A percentile compares a stretch with the other conserved stretches of the same genome.
Evolutionary conservation across 2,113 vertebrate species (phyloP).

Genomic region (Sprattus sprattus): DNA sequence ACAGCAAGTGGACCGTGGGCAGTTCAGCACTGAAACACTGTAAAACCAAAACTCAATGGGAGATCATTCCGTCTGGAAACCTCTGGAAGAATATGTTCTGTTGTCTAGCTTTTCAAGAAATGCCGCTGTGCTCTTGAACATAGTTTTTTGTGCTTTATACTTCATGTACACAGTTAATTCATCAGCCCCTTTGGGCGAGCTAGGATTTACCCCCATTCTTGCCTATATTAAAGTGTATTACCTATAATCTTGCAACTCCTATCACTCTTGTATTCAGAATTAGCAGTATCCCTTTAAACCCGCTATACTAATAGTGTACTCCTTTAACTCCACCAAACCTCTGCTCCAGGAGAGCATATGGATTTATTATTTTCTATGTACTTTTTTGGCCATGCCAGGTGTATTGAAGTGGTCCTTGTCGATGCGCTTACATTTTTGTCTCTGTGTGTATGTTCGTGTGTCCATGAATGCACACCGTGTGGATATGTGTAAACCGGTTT

Average conservation of each 20-base stretch:
- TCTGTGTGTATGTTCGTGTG: conserved; percentile 18
- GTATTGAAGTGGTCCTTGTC: conserved; percentile 34
- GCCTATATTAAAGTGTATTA: not conserved
- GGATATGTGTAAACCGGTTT: conserved; percentile 1
- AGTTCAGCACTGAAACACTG: not conserved
- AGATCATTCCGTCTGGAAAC: not conserved
- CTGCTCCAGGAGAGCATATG: conserved; percentile 12
- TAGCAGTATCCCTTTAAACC: conserved; percentile 42
- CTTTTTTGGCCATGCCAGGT: conserved; percentile 11
- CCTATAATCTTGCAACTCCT: not conserved
- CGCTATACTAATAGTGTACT: conserved; percentile 4
- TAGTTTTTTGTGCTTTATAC: not conserved
- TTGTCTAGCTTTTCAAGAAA: not conserved
- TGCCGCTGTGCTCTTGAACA: conserved; percentile 22
- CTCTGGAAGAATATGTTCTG: not conserved
- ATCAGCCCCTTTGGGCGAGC: not conserved
- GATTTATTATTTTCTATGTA: conserved; percentile 14
- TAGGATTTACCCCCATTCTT: not conserved
- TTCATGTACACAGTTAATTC: not conserved
- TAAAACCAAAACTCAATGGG: not conserved
- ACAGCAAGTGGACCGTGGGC: not conserved
- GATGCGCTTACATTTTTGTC: conserved; percentile 1
- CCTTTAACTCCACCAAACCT: conserved; percentile 20
- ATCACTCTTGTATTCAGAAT: not conserved
- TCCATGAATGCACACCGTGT: conserved; percentile 15